Percentiles rank a stretch among this genome's conserved stretches.
Evolutionary conservation across 2,113 vertebrate species (phyloP).

Genomic region (Nothobranchius furzeri): DNA sequence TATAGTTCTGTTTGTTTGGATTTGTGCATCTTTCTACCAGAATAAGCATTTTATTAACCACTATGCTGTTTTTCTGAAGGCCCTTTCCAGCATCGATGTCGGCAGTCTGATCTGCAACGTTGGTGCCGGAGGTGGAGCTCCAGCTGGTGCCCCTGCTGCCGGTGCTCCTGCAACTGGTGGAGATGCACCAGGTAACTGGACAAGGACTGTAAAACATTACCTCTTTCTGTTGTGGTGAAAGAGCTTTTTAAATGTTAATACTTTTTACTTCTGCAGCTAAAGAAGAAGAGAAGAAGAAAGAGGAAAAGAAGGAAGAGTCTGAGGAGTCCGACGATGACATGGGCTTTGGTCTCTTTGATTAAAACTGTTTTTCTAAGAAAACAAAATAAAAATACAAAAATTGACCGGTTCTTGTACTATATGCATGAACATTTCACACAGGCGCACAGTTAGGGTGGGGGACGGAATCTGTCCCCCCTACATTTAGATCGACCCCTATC

Average conservation of each 20-base stretch:
- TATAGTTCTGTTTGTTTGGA: no score
- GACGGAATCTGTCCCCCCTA: no score
- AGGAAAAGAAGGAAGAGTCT: slow-evolving; percentile 97
- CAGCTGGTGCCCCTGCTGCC: slow-evolving; percentile 83
- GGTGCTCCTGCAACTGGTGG: slow-evolving; percentile 92
- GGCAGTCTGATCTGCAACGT: slow-evolving; percentile 62
- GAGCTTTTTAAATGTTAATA: background rate
- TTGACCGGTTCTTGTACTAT: background rate
- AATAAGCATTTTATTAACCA: background rate
- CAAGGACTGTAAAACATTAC: no score
- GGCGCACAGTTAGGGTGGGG: no score
- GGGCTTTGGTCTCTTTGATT: slow-evolving; percentile 99
- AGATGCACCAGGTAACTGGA: slow-evolving; percentile 83
- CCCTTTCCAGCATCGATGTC: slow-evolving; percentile 73
- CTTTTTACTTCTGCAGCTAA: slow-evolving; percentile 79
- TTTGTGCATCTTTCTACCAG: no score
- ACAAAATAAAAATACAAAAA: slow-evolving; percentile 66
- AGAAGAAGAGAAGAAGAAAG: slow-evolving; percentile 95
- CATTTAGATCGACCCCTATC: no score
- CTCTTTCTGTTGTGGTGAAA: background rate
- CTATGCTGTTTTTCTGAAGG: slow-evolving; percentile 68
- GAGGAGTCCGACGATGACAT: slow-evolving; percentile 99
- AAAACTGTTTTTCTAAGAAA: slow-evolving; percentile 79
- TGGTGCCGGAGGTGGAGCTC: slow-evolving; percentile 74
- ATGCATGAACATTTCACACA: no score